Evolutionary conservation across 2,888 invertebrate species (phyloP), one percentile per base, ranked within the genome.

Genomic region (Brachyptera putata): DNA sequence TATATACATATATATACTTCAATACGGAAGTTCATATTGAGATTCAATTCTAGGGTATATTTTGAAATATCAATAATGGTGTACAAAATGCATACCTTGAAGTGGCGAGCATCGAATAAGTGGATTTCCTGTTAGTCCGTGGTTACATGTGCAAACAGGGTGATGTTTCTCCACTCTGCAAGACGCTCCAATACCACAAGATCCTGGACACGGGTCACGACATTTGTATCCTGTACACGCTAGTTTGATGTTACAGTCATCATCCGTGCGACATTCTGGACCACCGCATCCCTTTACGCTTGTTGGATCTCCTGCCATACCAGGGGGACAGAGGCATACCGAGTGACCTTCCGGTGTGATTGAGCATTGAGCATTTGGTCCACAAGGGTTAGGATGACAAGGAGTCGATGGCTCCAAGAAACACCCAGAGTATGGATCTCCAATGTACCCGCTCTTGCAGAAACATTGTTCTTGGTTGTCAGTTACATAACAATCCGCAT

Each of bases 381-480:
- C 91, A 70, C 93, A 93, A 13, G 90, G 89, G 71, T 85, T 90
- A 36, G 90, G 89, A 67, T 81, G 78, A 68, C 92, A 93, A 1
- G 87, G 85, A 69, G 82, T 81, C 43, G 75, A 79, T 66, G 86
- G 85, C 72, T 85, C 83, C 53, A 82, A 78, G 67, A 81, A 79
- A 70, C 91, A 92, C n/a, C 84, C 86, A 25, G 82, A 79, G 68
- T 90, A 89, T 3, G 92, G 86, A 77, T 93, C 89, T 16, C 92
- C 93, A 43, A 80, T 79, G 72, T 80, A 90, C 24, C 88, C 89
- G 49, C 80, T 72, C 71, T 83, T 84, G 69, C 93, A 94, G 73
- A 85, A 91, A 73, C 93, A 93, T 73, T 88, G 85, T 74, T 94
- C 92, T 69, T 84, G 84, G 69, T 89, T 89, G 60, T 86, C 85